These are phyloP conservation scores for Malacosoma neustria DNA, from an alignment of 2,888 invertebrate genomes.

Conservation along the genomic window DNA sequence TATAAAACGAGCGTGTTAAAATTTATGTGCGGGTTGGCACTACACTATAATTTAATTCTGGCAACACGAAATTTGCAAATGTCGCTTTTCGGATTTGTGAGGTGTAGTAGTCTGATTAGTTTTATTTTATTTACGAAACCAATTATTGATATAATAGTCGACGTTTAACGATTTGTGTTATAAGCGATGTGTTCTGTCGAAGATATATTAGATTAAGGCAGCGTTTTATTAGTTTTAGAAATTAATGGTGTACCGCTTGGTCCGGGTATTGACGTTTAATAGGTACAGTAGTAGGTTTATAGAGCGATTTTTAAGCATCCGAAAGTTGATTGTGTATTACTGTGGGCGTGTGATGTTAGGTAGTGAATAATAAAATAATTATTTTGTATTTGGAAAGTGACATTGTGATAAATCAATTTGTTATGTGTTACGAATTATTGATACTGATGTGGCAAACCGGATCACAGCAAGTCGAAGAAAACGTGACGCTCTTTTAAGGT, in stretches of 20 bases:
- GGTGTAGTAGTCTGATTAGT: constrained; percentile 5
- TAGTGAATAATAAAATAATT: constrained; percentile 21
- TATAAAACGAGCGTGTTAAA: too few relatives aligned
- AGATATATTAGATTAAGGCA: too few relatives aligned
- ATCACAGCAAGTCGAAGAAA: constrained; percentile 57
- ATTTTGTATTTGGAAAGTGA: constrained; percentile 28
- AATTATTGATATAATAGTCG: not conserved
- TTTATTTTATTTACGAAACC: constrained; percentile 6
- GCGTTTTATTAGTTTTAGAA: constrained; percentile 4
- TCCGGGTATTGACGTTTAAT: constrained; percentile 64
- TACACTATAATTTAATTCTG: not conserved
- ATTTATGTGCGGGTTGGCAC: too few relatives aligned
- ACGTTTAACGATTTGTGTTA: not conserved
- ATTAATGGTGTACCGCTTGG: constrained; percentile 29
- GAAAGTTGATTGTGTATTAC: constrained; percentile 52
- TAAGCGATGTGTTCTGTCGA: not conserved
- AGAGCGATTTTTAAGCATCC: constrained; percentile 40
- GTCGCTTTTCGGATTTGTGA: not conserved
- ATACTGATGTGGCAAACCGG: constrained; percentile 70
- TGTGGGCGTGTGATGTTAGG: constrained; percentile 43
- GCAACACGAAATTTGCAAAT: not conserved
- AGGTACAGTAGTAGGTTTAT: constrained; percentile 20
- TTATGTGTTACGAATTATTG: constrained; percentile 56
- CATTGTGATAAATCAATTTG: constrained; percentile 35
- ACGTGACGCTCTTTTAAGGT: constrained; percentile 65